A percentile compares a stretch with the other conserved stretches of the same genome.
These are phyloP conservation scores for Drosophila ficusphila DNA, from an alignment of 1,140 invertebrate genomes.

Conservation along the genomic window DNA sequence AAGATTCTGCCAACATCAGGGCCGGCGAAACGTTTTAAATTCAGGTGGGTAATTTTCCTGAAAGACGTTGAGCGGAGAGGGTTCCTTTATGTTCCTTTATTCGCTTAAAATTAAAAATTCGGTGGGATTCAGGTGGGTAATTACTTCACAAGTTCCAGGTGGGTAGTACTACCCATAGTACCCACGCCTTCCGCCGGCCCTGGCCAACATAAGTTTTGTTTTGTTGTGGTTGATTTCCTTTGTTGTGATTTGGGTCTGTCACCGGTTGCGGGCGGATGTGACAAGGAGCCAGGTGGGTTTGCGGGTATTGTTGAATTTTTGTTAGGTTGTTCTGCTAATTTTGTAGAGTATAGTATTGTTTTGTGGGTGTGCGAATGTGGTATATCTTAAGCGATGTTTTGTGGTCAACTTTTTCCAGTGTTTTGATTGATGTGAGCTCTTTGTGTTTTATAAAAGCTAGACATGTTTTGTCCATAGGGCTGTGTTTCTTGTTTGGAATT, in stretches of 20 bases:
- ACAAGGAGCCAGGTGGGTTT: neutral
- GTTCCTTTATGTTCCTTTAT: too few relatives aligned
- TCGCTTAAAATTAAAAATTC: too few relatives aligned
- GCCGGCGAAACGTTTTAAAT: too few relatives aligned
- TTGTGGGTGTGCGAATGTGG: slow-evolving; percentile 7
- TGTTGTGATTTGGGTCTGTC: neutral
- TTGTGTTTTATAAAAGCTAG: slow-evolving; percentile 16
- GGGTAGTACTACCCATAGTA: too few relatives aligned
- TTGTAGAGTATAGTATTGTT: slow-evolving; percentile 8
- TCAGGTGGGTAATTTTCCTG: too few relatives aligned
- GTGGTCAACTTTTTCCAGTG: slow-evolving; percentile 15
- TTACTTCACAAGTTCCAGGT: too few relatives aligned
- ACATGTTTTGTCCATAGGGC: slow-evolving; percentile 8
- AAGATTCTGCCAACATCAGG: too few relatives aligned
- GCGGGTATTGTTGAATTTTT: neutral
- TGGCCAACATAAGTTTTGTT: too few relatives aligned
- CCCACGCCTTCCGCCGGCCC: too few relatives aligned
- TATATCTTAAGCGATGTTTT: slow-evolving; percentile 6
- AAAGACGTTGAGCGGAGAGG: too few relatives aligned
- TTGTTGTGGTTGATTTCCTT: neutral
- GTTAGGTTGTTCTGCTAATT: neutral
- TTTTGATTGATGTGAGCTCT: slow-evolving; percentile 12
- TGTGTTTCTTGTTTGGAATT: slow-evolving; percentile 1
- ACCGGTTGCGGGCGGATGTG: neutral
- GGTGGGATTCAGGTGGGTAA: too few relatives aligned